These are phyloP conservation scores for Arizona elegans DNA, from an alignment of 2,113 vertebrate species.

Conservation along the genomic window DNA sequence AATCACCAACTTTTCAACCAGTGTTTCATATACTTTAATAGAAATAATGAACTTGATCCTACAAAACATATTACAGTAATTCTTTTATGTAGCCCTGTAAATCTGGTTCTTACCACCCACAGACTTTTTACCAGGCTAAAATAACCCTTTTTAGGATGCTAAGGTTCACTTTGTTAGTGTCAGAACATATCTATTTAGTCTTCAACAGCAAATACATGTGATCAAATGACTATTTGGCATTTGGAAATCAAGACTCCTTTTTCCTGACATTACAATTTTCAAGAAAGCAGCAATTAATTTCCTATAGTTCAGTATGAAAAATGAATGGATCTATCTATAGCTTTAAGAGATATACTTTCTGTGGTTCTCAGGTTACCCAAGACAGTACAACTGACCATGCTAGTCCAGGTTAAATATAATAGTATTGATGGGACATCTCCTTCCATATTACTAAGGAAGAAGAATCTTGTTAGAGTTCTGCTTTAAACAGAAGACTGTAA, in stretches of 20 bases:
- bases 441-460: background rate
- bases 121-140: background rate
- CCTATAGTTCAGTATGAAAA: background rate
- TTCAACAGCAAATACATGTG: background rate
- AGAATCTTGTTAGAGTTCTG: background rate
- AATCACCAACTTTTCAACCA: slow-evolving; percentile 15
- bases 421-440: background rate
- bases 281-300: background rate
- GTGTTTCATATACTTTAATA: background rate
- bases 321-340: background rate
- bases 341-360: background rate
- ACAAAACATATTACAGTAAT: background rate
- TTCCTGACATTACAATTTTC: background rate
- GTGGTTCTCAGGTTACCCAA: background rate
- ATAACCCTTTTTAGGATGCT: background rate
- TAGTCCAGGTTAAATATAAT: background rate
- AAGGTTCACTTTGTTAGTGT: background rate
- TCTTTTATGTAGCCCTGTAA: background rate
- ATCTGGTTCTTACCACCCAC: background rate
- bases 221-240: background rate
- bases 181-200: background rate
- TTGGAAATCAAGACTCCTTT: background rate
- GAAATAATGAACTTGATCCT: background rate
- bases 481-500: background rate
- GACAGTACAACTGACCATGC: background rate